Percentiles rank a stretch among this genome's conserved stretches.
Evolutionary conservation across 2,888 invertebrate species (phyloP).

Genomic region (Drosophila meridionalis): DNA sequence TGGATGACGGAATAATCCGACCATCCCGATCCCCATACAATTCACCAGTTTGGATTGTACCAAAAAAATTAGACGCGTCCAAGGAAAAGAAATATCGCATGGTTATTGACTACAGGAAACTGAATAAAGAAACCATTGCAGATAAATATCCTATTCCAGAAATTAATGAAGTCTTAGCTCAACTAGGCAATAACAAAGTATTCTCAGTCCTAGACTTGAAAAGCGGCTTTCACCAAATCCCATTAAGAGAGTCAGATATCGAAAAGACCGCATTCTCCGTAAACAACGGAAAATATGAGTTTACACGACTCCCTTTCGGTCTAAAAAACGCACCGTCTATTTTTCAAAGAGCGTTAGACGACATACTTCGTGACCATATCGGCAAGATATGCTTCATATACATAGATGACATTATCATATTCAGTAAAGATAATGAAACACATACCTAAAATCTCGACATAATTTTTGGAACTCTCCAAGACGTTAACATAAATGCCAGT

Average conservation of each 20-base stretch:
- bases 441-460: neutral
- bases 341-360: too few species aligned
- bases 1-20: neutral
- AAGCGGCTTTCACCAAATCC: constrained; percentile 31
- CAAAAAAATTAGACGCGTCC: neutral
- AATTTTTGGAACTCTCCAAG: neutral
- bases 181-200: constrained; percentile 20
- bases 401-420: neutral
- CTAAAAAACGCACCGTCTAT: too few species aligned
- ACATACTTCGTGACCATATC: too few species aligned
- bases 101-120: neutral
- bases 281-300: constrained; percentile 31
- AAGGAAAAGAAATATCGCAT: neutral
- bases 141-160: constrained; percentile 34
- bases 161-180: constrained; percentile 2
- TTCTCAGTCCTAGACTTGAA: constrained; percentile 31
- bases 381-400: constrained; percentile 6
- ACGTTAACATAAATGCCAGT: neutral
- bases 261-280: constrained; percentile 33
- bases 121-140: neutral
- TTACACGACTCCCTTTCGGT: constrained; percentile 30
- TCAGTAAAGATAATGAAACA: neutral
- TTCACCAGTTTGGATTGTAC: neutral
- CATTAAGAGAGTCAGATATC: constrained; percentile 14
- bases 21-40: neutral